Evolutionary conservation across 2,888 invertebrate genomes (phyloP).

Genomic region (Prosapia bicincta): DNA sequence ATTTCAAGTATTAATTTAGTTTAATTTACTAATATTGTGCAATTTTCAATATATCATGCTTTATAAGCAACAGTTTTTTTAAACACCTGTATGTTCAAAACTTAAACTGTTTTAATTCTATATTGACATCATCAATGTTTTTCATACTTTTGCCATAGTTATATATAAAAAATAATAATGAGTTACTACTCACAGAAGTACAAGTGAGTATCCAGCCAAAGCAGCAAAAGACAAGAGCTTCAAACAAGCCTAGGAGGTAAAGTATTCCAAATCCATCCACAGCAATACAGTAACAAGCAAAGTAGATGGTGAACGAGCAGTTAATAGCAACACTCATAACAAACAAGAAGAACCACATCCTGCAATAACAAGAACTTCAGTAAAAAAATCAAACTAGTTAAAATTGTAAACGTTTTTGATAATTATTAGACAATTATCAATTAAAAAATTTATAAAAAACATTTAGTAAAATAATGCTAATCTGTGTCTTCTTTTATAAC

Average conservation of each 20-base stretch:
- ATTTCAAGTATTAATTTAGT: too few species aligned
- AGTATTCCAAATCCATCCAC: constrained; percentile 80
- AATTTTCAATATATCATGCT: too few species aligned
- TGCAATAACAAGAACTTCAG: constrained; percentile 46
- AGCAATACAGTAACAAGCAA: constrained; percentile 80
- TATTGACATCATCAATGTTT: too few species aligned
- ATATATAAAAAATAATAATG: too few species aligned
- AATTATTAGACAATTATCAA: background rate
- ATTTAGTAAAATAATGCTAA: too few species aligned
- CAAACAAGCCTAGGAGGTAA: constrained; percentile 78
- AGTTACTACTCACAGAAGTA: constrained; percentile 73
- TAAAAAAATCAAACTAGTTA: background rate
- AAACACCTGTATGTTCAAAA: too few species aligned
- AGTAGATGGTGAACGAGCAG: constrained; percentile 83
- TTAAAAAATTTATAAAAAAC: background rate
- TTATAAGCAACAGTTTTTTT: too few species aligned
- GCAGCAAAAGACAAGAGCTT: constrained; percentile 80
- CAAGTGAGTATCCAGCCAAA: constrained; percentile 85
- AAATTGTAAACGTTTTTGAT: background rate
- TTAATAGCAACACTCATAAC: constrained; percentile 85
- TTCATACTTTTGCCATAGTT: too few species aligned
- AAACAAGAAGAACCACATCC: constrained; percentile 91
- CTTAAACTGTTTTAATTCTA: too few species aligned
- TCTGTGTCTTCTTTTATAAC: background rate
- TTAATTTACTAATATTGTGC: too few species aligned